Conservation (phyloP, 2,113 vertebrate genomes). For the Epinephelus fuscoguttatus region DNA sequence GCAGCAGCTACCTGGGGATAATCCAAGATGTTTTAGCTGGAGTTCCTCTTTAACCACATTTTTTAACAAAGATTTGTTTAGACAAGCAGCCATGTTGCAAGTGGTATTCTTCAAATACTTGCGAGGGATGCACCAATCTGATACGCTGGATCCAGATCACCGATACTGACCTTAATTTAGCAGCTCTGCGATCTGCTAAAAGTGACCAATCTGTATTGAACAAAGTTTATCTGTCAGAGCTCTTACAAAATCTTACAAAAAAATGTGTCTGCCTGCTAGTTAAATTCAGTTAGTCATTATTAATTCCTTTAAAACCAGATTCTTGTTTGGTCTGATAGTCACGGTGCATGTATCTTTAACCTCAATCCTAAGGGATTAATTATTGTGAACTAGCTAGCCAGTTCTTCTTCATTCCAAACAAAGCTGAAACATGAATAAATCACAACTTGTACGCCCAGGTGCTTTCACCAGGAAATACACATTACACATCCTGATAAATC, state of each 20-base stretch:
- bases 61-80: neutral
- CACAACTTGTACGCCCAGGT: too few relatives aligned
- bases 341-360: neutral
- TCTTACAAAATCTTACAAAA: too few relatives aligned
- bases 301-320: neutral
- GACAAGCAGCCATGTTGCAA: neutral
- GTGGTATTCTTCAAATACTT: neutral
- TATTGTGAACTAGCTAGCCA: neutral
- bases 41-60: too few relatives aligned
- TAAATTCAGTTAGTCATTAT: neutral
- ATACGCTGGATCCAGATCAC: neutral
- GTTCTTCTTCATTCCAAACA: conserved; percentile 27
- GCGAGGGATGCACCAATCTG: too few relatives aligned
- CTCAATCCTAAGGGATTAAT: neutral
- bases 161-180: too few relatives aligned
- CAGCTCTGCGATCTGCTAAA: neutral
- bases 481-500: neutral
- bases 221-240: neutral
- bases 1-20: too few relatives aligned
- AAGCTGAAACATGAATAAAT: neutral
- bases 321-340: conserved; percentile 3
- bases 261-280: too few relatives aligned
- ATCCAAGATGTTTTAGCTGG: too few relatives aligned
- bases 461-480: neutral
- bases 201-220: neutral